These are phyloP conservation scores for Sinhomidia bicolor DNA, from an alignment of 2,888 invertebrate genomes.

Conservation along the genomic window DNA sequence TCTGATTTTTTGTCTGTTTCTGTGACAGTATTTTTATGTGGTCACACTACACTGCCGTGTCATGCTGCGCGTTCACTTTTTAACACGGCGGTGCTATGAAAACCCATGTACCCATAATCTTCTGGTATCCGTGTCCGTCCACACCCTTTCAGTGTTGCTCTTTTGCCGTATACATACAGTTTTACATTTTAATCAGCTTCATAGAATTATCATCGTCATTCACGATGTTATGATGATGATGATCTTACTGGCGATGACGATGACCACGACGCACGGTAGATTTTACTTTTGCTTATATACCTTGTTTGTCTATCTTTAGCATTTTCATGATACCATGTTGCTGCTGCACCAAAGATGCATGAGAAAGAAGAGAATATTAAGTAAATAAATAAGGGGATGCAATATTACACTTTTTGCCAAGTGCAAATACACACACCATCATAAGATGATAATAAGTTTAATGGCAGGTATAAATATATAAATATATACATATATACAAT, in stretches of 20 bases:
- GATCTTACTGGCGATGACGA: too few species aligned
- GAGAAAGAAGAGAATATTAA: not conserved
- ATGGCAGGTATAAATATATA: not conserved
- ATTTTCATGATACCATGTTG: not conserved
- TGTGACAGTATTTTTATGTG: slow-evolving; percentile 37
- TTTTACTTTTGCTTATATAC: slow-evolving; percentile 43
- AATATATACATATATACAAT: too few species aligned
- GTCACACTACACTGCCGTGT: slow-evolving; percentile 22
- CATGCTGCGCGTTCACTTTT: slow-evolving; percentile 45
- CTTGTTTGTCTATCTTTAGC: slow-evolving; percentile 30
- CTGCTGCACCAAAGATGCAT: not conserved
- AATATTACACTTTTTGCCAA: not conserved
- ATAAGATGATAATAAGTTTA: not conserved
- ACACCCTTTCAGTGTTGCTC: slow-evolving; percentile 47
- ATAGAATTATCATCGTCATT: not conserved
- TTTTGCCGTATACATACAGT: not conserved
- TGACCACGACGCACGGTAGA: not conserved
- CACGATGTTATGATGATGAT: not conserved
- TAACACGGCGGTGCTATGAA: not conserved
- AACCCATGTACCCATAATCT: not conserved
- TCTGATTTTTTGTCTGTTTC: slow-evolving; percentile 1
- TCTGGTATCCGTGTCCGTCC: slow-evolving; percentile 38
- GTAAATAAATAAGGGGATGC: not conserved
- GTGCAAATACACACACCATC: not conserved
- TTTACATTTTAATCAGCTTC: not conserved